These are phyloP conservation scores for Folsomia manolachei DNA, from an alignment of 2,888 invertebrate species.

Conservation along the genomic window DNA sequence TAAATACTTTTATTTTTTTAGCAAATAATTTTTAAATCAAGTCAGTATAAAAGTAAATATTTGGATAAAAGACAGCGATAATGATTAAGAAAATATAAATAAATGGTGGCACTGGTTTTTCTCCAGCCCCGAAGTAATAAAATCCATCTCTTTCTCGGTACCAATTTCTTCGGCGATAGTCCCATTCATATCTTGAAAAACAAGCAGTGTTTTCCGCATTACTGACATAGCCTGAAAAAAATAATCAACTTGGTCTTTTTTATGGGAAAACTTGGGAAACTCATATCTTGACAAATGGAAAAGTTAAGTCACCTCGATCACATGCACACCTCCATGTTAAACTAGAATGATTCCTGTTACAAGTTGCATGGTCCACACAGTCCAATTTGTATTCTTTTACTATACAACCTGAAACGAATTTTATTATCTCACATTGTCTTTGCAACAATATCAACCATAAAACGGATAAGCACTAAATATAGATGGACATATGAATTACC, in stretches of 20 bases:
- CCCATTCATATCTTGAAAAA: slow-evolving; percentile 19
- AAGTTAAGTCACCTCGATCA: slow-evolving; percentile 18
- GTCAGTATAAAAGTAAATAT: too few relatives aligned
- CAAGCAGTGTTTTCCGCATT: slow-evolving; percentile 40
- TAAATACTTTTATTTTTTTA: not conserved
- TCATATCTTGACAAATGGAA: too few relatives aligned
- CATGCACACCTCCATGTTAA: slow-evolving; percentile 38
- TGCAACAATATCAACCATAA: not conserved
- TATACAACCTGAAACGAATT: too few relatives aligned
- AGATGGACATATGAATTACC: slow-evolving; percentile 23
- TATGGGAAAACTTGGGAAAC: not conserved
- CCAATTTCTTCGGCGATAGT: not conserved
- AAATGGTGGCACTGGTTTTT: not conserved
- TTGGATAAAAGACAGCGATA: too few relatives aligned
- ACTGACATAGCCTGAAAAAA: slow-evolving; percentile 30
- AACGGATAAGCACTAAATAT: not conserved
- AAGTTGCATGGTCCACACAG: slow-evolving; percentile 45
- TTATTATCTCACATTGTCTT: too few relatives aligned
- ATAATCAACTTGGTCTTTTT: not conserved
- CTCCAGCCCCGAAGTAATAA: slow-evolving; percentile 15
- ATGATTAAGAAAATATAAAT: not conserved
- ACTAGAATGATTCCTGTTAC: slow-evolving; percentile 33
- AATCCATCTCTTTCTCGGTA: slow-evolving; percentile 5
- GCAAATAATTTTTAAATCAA: not conserved
- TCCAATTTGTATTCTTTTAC: slow-evolving; percentile 25